Base-by-base conservation (phyloP, 1,140 invertebrate genomes). In the Ylistrum balloti region DNA sequence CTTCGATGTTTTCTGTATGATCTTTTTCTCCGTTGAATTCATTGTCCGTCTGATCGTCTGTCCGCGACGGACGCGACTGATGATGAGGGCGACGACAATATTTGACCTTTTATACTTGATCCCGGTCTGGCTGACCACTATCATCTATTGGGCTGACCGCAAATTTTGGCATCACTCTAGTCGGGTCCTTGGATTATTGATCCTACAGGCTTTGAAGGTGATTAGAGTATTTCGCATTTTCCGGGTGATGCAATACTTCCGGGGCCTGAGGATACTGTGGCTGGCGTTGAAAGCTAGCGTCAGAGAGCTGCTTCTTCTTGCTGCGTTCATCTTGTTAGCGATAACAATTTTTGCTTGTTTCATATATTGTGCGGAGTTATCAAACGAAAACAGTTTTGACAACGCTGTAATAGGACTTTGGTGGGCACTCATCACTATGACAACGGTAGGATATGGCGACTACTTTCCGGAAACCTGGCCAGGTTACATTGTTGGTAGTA, bases 381-480 rank as follows among this genome's bases (percentile, higher is more conserved):
- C 90, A n/a, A 86, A 86, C 15, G 56, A 85, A 17, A 86, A 88
- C 1, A 88, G 85, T 74, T 94, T 93, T 86, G 91, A 90, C 13
- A 99, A 98, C 96, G 99, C 99, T 97, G 98, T 98, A 15, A 96
- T 98, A 88, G 98, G 98, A 28, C 96, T 99, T 88, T 99, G 98
- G 98, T 99, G 98, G 98, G 98, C 98, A n/a, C 97, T 99, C 95
- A 98, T 99, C 91, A 99, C 99, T 85, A 99, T 99, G 99, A 99
- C 99, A 91, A 99, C 99, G 0, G 99, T 99, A 33, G 99, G 99
- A 35, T 99, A 99, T 95, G 99, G 94, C 0, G 94, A 95, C 85
- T 85, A 88, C 20, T 89, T 90, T 45, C 94, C 94, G 3, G 87
- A 88, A 5, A 87, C 91, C 5, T 86, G 85, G 56, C 17, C 89